These are phyloP conservation scores for Petrocephalus schoutedeni DNA, from an alignment of 2,797 vertebrate genomes.

Conservation along the genomic window DNA sequence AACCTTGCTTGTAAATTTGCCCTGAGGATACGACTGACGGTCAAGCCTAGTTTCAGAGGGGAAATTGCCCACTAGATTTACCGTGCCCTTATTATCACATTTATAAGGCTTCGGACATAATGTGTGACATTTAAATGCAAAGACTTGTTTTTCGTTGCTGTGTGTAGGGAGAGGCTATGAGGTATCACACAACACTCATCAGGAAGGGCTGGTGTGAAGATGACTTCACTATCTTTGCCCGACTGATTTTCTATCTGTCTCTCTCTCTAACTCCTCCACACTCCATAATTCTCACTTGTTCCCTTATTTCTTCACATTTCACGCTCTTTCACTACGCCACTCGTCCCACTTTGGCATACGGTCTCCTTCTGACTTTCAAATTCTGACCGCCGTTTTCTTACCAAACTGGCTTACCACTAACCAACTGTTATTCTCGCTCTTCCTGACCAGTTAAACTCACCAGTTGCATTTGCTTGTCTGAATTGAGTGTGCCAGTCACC, in stretches of 20 bases:
- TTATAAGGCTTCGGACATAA: constrained; percentile 2
- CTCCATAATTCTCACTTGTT: not conserved
- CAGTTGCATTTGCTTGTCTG: not conserved
- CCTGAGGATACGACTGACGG: not conserved
- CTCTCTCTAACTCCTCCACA: not conserved
- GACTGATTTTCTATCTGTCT: not conserved
- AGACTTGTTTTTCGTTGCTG: constrained; percentile 11
- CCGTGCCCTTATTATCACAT: not conserved
- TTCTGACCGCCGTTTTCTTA: not conserved
- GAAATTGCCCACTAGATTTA: constrained; percentile 7
- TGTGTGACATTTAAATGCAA: constrained; percentile 25
- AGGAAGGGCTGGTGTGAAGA: not conserved
- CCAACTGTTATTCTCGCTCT: not conserved
- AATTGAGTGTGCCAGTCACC: not conserved
- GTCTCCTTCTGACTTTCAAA: not conserved
- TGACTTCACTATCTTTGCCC: not conserved
- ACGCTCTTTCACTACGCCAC: not conserved
- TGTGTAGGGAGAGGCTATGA: not conserved
- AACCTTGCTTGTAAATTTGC: not conserved
- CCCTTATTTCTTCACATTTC: not conserved
- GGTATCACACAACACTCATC: constrained; percentile 11
- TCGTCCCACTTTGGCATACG: not conserved
- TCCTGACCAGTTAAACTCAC: not conserved
- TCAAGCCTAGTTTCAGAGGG: not conserved
- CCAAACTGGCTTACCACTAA: not conserved